Conservation (phyloP, 2,113 vertebrate genomes). For the Pantherophis guttatus region DNA sequence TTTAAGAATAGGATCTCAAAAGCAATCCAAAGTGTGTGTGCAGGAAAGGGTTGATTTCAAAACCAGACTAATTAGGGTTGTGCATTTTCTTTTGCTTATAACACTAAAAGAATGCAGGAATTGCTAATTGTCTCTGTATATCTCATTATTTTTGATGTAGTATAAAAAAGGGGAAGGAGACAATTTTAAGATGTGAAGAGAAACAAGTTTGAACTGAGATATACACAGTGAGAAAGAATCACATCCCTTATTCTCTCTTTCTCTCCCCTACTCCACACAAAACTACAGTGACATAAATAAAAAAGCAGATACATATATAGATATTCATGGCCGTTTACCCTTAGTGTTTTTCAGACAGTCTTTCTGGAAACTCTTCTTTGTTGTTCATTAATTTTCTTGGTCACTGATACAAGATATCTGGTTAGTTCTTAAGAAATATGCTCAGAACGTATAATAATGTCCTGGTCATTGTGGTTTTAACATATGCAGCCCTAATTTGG, state of each 20-base stretch:
- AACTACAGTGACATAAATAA: neutral
- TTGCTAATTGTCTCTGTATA: neutral
- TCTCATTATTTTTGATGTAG: neutral
- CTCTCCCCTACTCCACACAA: neutral
- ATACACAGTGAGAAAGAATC: neutral
- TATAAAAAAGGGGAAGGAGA: neutral
- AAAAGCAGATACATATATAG: neutral
- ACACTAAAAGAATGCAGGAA: neutral
- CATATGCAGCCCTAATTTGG: neutral
- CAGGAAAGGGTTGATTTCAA: neutral
- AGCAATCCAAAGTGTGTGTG: neutral
- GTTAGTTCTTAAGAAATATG: neutral
- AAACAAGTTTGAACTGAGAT: neutral
- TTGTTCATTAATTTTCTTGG: neutral
- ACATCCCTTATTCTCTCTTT: neutral
- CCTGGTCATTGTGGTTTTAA: neutral
- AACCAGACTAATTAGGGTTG: neutral
- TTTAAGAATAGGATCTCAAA: neutral
- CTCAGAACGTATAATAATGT: neutral
- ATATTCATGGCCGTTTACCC: neutral
- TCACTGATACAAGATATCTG: neutral
- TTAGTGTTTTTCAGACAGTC: neutral
- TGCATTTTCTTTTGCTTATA: neutral
- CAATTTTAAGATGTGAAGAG: neutral
- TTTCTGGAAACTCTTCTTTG: neutral